phyloP scores from a whole-genome alignment of 2,113 vertebrate species.

The Crotophaga sulcirostris region DNA sequence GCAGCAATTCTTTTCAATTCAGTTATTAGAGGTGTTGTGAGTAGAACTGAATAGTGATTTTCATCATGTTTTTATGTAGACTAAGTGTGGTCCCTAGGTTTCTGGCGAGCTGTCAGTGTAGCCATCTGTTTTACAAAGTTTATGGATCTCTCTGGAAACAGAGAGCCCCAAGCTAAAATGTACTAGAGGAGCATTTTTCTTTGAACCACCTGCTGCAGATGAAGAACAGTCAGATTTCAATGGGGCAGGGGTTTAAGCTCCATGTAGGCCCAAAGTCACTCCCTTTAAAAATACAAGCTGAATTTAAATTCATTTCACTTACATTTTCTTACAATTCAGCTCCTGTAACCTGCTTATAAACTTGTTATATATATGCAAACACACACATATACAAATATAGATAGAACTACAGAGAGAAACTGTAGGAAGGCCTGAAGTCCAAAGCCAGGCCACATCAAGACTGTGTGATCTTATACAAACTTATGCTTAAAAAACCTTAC shows the following conservation, averaged over 20 bases:
- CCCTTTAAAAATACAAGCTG: neutral
- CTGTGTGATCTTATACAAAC: neutral
- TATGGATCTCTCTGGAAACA: constrained; percentile 23
- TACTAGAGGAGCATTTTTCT: neutral
- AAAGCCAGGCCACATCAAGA: neutral
- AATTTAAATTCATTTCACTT: neutral
- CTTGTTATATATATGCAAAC: neutral
- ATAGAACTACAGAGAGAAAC: neutral
- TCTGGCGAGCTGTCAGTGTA: constrained; percentile 24
- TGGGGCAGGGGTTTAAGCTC: neutral
- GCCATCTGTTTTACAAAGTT: constrained; percentile 48
- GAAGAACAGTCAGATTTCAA: neutral
- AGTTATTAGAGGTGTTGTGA: neutral
- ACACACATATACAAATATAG: neutral
- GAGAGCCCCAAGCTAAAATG: constrained; percentile 4
- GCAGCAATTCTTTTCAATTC: neutral
- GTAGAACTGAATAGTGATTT: constrained; percentile 22
- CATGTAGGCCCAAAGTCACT: neutral
- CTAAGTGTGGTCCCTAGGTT: constrained; percentile 4
- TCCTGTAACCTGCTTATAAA: neutral
- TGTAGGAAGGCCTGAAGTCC: neutral
- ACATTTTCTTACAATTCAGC: neutral
- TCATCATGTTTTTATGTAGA: constrained; percentile 8
- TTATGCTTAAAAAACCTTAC: neutral
- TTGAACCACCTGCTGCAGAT: constrained; percentile 8